Conservation (phyloP, 30 jellyfish, hydroid and myxozoan genomes). For the Aurelia aurita complex sp. Pacific region DNA sequence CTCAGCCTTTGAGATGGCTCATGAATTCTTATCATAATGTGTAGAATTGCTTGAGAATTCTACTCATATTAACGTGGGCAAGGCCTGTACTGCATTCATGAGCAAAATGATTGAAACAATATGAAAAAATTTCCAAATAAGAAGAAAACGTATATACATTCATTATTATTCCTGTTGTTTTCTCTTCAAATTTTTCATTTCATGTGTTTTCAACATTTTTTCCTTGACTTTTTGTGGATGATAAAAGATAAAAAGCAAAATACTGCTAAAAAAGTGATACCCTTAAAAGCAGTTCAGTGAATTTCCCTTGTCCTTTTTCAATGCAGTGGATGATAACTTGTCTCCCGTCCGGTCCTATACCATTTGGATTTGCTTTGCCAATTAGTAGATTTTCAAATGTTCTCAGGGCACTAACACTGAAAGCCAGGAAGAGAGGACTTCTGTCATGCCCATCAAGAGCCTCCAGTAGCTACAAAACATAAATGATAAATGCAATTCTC, state of each 20-base stretch:
- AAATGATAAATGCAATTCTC: too few species aligned
- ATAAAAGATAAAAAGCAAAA: too few species aligned
- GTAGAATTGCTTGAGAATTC: too few species aligned
- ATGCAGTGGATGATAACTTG: conserved; percentile 61
- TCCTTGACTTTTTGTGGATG: not conserved
- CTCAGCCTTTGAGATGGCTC: too few species aligned
- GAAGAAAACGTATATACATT: too few species aligned
- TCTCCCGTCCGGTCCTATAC: conserved; percentile 70
- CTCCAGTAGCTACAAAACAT: conserved; percentile 34
- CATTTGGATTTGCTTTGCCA: conserved; percentile 57
- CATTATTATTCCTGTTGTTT: too few species aligned
- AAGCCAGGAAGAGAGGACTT: conserved; percentile 67
- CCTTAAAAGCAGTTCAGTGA: conserved; percentile 36
- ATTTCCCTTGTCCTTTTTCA: conserved; percentile 67
- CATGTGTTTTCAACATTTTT: not conserved
- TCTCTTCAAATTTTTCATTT: not conserved
- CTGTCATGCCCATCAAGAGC: conserved; percentile 43
- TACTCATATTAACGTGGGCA: too few species aligned
- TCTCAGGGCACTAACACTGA: conserved; percentile 25
- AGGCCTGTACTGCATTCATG: too few species aligned
- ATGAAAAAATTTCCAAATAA: too few species aligned
- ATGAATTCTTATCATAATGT: too few species aligned
- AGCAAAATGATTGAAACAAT: too few species aligned
- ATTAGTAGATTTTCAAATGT: conserved; percentile 49
- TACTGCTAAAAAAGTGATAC: not conserved